Evolutionary conservation across 2,888 invertebrate species (phyloP), one percentile per base, ranked within the genome.

Genomic region (Phytoseiulus persimilis): DNA sequence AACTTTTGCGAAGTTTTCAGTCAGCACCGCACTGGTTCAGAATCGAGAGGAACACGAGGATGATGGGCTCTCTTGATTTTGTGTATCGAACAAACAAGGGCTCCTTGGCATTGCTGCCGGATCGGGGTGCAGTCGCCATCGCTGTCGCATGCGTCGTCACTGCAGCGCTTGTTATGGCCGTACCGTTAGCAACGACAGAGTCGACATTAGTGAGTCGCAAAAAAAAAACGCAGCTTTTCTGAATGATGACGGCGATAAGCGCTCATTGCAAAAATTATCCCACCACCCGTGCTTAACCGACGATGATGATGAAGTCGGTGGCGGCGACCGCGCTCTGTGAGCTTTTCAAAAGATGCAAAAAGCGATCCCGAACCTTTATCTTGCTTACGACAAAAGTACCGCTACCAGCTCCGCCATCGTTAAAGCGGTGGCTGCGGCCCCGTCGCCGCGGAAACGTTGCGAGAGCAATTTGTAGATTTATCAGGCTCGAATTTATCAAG

Each of bases 211-310:
- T 65, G 65, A 65, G 65, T 65, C 65, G 11, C 5, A 65, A 65
- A 65, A 65, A 65, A 65, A 65, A 65, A 65, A 6, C 65, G 65
- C 65, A 28, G 65, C 65, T 65, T 65, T 65, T 65, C 65, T 65
- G 65, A 65, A 65, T 65, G 65, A 65, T 65, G 65, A 65, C 65
- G 65, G 65, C 65, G 65, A 65, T 65, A 65, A 65, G 65, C 65
- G 65, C 28, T 65, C 65, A 28, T 65, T 65, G 65, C 65, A 65
- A 65, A 65, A 65, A 65, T 65, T 65, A 65, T 65, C 65, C 65
- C 65, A 65, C 65, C 65, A 65, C 65, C 65, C 14, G 14, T 23
- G 65, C 65, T 65, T 65, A 65, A 65, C 65, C 18, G 65, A 65
- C 65, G 65, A 65, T 65, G 65, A 65, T 65, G 65, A 65, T 65